These are phyloP conservation scores for Carduelis carduelis DNA, from an alignment of 2,797 vertebrate species.

Conservation along the genomic window DNA sequence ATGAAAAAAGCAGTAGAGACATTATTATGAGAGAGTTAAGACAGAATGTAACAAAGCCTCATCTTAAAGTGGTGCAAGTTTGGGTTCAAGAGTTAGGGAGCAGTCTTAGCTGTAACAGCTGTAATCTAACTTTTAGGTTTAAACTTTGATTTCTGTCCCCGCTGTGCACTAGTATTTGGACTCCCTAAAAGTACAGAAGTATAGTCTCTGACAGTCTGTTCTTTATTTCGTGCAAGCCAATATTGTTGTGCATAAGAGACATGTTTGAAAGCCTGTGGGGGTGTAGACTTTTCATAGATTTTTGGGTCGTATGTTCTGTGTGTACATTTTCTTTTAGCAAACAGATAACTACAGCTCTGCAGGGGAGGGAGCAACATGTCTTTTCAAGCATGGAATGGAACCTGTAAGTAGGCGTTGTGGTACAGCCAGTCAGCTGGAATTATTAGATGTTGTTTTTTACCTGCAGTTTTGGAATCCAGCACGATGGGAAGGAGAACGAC, in stretches of 20 bases:
- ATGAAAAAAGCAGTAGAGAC: neutral
- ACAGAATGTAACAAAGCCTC: neutral
- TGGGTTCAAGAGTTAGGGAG: neutral
- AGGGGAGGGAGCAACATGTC: neutral
- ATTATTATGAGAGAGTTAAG: neutral
- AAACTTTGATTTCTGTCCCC: neutral
- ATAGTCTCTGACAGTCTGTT: neutral
- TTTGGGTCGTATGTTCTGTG: neutral
- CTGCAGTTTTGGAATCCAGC: slow-evolving; percentile 92
- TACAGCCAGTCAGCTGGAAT: neutral
- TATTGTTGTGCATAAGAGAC: neutral
- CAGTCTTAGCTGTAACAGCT: neutral
- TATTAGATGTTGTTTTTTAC: neutral
- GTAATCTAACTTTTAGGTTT: neutral
- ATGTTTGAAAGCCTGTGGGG: neutral
- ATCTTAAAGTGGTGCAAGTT: neutral
- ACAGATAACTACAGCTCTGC: neutral
- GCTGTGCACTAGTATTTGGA: neutral
- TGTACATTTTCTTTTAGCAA: neutral
- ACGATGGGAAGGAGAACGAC: slow-evolving; percentile 95
- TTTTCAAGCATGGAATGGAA: neutral
- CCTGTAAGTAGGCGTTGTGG: neutral
- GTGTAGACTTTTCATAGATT: neutral
- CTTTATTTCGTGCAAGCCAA: neutral
- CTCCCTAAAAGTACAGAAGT: neutral